Base-by-base conservation (phyloP, 2,113 vertebrate genomes). In the Leptocoma aspasia region DNA sequence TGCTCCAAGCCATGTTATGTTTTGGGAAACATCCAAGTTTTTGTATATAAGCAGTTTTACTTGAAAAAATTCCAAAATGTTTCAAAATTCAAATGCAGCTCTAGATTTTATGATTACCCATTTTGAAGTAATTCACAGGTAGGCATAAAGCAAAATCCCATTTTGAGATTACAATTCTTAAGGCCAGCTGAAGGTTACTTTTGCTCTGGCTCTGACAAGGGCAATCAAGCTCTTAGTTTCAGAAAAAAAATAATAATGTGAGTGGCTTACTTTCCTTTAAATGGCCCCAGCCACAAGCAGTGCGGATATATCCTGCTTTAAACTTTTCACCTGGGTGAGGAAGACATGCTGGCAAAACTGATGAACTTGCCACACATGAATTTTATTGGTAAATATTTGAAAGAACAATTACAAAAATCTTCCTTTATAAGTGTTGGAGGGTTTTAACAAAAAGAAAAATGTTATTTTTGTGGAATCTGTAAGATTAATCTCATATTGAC, bases 261-360 rank as follows among this genome's bases (percentile, higher is more conserved):
- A 63, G 56, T 28, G 12, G 11, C 98, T 98, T 97, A 99, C 98
- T 97, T 96, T 99, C 99, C 88, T 90, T 95, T 28, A 98, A 95
- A 68, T 92, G 94, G 16, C 99, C 99, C 99, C 99, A 99, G 57
- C 99, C 99, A 87, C 96, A 97, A 28, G 98, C 96, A 91, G 97
- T 96, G 83, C 99, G 99, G 33, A 97, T 82, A 87, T 96, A 97
- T 86, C 97, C 98, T 50, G 98, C 95, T 52, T 94, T 91, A 87
- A 98, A 98, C 20, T 10, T 95, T 70, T 99, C 98, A 66, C 94
- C 95, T 30, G 97, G 97, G 39, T 98, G 87, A 76, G 99, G 99
- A 86, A 99, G 98, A 92, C 99, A 99, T 16, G 98, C 94, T 22
- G 98, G 98, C 60, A 98, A 97, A 72, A 98, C 98, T 54, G 70